These are phyloP conservation scores for Arrhamphus sclerolepis DNA, from an alignment of 2,797 vertebrate genomes.

Conservation along the genomic window DNA sequence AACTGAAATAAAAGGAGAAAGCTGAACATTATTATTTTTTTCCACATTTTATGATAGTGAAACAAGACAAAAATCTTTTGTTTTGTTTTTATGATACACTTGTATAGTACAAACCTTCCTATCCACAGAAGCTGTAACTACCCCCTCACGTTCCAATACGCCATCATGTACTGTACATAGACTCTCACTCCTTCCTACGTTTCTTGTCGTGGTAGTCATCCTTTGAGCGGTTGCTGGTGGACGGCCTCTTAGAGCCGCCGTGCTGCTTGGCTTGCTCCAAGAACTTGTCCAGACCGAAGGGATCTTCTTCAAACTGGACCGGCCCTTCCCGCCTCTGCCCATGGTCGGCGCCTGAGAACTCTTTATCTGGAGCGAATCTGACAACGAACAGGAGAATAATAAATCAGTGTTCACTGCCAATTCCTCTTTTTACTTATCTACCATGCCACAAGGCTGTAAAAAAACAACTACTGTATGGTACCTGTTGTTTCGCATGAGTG, in stretches of 20 bases:
- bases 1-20: too few species aligned
- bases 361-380: slow-evolving; percentile 91
- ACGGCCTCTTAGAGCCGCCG: slow-evolving; percentile 93
- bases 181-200: slow-evolving; percentile 92
- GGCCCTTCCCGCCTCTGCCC: slow-evolving; percentile 91
- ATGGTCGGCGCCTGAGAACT: slow-evolving; percentile 92
- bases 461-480: slow-evolving; percentile 50
- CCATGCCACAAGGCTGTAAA: too few species aligned
- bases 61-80: not conserved
- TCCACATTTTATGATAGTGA: not conserved
- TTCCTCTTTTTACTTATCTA: too few species aligned
- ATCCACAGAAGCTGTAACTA: not conserved
- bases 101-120: slow-evolving; percentile 13
- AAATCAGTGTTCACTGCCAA: not conserved
- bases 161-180: not conserved
- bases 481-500: slow-evolving; percentile 91
- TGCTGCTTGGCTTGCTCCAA: slow-evolving; percentile 99
- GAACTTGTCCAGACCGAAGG: slow-evolving; percentile 98
- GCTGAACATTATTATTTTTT: not conserved
- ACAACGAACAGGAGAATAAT: not conserved
- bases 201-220: slow-evolving; percentile 98
- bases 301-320: slow-evolving; percentile 98
- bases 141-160: not conserved
- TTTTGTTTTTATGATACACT: not conserved
- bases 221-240: slow-evolving; percentile 91